Conservation (phyloP, 1,140 invertebrate species). For the Caenorhabditis inopinata region DNA sequence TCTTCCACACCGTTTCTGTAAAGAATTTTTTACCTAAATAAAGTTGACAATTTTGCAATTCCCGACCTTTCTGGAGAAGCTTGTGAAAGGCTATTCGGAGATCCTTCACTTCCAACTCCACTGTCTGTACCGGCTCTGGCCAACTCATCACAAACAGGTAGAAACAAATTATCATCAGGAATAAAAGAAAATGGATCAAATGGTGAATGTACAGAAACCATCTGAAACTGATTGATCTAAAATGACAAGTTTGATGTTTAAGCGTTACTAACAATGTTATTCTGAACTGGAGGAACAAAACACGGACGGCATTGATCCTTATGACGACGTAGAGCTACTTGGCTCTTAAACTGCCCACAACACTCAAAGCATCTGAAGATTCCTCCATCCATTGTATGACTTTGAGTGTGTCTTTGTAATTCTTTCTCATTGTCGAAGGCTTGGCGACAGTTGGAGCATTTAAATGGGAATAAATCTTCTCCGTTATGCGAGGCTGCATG, state of each 20-base stretch:
- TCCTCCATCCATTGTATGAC: neutral
- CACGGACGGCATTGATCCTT: conserved; percentile 38
- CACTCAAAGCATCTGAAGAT: conserved; percentile 37
- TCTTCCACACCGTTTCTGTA: conserved; percentile 5
- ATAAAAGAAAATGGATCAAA: conserved; percentile 45
- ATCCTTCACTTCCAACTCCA: conserved; percentile 36
- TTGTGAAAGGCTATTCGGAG: conserved; percentile 8
- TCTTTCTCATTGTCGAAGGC: conserved; percentile 32
- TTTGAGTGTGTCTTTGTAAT: neutral
- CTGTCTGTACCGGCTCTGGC: conserved; percentile 16
- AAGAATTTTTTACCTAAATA: no score
- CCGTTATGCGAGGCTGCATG: conserved; percentile 40
- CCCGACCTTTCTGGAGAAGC: conserved; percentile 18
- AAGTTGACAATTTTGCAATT: neutral
- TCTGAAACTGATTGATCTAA: neutral
- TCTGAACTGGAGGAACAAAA: conserved; percentile 24
- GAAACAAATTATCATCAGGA: conserved; percentile 17
- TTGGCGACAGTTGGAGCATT: conserved; percentile 31
- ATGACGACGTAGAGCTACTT: conserved; percentile 38
- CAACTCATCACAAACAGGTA: neutral
- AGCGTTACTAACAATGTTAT: conserved; percentile 10
- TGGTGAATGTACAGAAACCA: conserved; percentile 34
- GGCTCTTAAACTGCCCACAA: conserved; percentile 23
- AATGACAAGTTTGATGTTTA: neutral
- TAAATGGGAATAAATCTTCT: conserved; percentile 40